Evolutionary conservation across 2,797 vertebrate species (phyloP).

Genomic region (Anguilla pacifica): DNA sequence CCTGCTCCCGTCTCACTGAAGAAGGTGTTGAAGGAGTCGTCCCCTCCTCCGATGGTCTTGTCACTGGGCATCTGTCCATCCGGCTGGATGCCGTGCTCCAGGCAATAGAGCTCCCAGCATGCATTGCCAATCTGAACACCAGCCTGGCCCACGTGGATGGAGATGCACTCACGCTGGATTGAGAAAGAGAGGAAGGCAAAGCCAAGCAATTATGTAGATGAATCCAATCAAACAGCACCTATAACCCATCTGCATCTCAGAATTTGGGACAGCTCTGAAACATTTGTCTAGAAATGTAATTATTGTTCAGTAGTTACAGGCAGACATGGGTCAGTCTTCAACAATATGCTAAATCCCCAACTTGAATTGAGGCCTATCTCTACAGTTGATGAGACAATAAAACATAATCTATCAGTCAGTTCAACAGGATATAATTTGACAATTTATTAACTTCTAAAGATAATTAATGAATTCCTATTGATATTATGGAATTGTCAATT

Average conservation of each 20-base stretch:
- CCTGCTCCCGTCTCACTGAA: slow-evolving; percentile 15
- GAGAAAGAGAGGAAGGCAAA: not conserved
- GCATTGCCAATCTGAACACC: slow-evolving; percentile 20
- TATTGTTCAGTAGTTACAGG: not conserved
- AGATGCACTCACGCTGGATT: slow-evolving; percentile 1
- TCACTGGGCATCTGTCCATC: slow-evolving; percentile 63
- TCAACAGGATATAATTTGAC: not conserved
- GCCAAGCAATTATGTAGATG: not conserved
- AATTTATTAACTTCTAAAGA: not conserved
- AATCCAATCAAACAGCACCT: not conserved
- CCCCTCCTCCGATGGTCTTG: slow-evolving; percentile 63
- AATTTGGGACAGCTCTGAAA: not conserved
- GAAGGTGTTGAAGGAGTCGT: slow-evolving; percentile 72
- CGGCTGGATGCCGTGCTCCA: slow-evolving; percentile 21
- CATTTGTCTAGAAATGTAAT: not conserved
- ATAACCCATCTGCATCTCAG: not conserved
- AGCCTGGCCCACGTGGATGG: slow-evolving; percentile 4
- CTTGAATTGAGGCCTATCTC: not conserved
- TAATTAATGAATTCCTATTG: no score
- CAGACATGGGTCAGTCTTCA: not conserved
- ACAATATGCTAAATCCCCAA: not conserved
- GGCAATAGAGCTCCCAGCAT: slow-evolving; percentile 20
- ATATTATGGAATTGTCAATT: not conserved
- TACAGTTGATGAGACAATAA: not conserved
- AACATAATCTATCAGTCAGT: not conserved